Percentiles rank a stretch among this genome's conserved stretches.
These are phyloP conservation scores for Sterrhoptilus dennistouni DNA, from an alignment of 2,113 vertebrate genomes.

Conservation along the genomic window DNA sequence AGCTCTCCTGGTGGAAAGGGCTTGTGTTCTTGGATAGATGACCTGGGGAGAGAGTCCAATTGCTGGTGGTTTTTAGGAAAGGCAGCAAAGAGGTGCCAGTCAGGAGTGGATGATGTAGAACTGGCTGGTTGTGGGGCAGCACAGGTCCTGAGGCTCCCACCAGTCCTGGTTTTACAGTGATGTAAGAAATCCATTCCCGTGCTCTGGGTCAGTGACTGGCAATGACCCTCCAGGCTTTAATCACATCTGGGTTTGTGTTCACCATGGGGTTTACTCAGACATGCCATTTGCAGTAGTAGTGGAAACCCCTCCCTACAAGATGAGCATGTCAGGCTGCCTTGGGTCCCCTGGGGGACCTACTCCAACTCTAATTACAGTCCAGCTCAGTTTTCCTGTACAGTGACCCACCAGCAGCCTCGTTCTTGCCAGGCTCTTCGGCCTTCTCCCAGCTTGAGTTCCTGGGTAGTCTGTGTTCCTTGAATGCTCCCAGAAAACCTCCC, in stretches of 20 bases:
- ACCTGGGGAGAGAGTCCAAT: not conserved
- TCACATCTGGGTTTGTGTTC: not conserved
- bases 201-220: not conserved
- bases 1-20: not conserved
- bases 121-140: not conserved
- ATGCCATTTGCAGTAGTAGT: not conserved
- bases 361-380: not conserved
- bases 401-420: not conserved
- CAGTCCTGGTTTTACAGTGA: not conserved
- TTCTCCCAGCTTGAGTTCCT: not conserved
- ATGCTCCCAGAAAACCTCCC: not conserved
- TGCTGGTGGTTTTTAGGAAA: not conserved
- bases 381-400: not conserved
- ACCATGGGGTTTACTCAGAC: not conserved
- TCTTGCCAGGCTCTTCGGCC: not conserved
- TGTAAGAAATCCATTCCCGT: accelerated
- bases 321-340: not conserved
- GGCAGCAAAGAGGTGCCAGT: no score
- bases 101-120: not conserved
- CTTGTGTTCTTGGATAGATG: no score
- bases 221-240: not conserved
- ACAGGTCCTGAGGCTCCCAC: not conserved
- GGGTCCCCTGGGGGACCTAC: not conserved
- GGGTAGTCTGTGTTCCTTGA: not conserved
- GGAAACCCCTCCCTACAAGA: not conserved